Conservation (phyloP, 2,113 vertebrate genomes). For the Petrocephalus zakoni region DNA sequence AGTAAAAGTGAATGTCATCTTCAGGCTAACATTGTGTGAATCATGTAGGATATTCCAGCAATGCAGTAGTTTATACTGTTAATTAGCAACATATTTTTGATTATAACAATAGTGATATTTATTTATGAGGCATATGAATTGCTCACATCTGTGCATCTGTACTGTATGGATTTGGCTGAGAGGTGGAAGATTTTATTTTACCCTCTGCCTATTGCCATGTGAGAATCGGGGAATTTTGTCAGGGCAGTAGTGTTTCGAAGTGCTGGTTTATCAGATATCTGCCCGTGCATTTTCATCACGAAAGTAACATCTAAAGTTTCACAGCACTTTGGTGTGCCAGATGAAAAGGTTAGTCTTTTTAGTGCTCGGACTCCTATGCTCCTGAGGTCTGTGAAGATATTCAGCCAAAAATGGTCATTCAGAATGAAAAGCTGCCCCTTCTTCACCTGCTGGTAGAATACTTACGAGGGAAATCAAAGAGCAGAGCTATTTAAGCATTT, state of each 20-base stretch:
- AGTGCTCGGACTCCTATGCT: not conserved
- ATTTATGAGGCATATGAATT: not conserved
- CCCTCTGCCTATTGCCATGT: not conserved
- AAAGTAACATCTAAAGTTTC: not conserved
- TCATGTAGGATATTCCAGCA: not conserved
- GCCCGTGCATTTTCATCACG: not conserved
- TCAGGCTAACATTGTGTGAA: not conserved
- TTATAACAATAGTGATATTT: not conserved
- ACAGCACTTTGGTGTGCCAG: not conserved
- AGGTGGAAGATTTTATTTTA: not conserved
- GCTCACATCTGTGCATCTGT: not conserved
- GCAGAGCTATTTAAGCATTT: not conserved
- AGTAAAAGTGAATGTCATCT: not conserved
- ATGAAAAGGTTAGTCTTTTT: not conserved
- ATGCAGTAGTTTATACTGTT: not conserved
- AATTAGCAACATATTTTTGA: not conserved
- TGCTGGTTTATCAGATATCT: not conserved
- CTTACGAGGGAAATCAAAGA: conserved; percentile 1
- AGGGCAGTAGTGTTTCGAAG: not conserved
- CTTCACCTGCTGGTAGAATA: not conserved
- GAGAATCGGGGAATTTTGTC: not conserved
- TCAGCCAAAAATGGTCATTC: not conserved
- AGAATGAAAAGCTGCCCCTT: not conserved
- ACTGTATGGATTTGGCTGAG: not conserved
- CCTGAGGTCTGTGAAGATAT: not conserved